A percentile compares a stretch with the other conserved stretches of the same genome.
phyloP scores from a whole-genome alignment of 1,140 invertebrate species.

The Drosophila truncata region DNA sequence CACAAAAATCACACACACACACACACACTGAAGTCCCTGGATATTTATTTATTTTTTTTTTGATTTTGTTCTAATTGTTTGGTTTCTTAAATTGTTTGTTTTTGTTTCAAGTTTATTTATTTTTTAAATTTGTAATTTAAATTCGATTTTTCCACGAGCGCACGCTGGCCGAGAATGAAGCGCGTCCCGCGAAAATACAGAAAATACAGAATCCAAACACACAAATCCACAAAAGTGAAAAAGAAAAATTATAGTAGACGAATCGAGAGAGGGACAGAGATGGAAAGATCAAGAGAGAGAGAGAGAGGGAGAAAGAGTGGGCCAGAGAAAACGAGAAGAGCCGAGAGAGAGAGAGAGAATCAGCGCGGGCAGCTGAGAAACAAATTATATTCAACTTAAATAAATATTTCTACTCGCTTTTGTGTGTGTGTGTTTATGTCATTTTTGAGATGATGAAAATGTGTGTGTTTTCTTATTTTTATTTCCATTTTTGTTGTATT shows the following conservation, averaged over 20 bases:
- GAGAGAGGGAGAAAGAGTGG: neutral
- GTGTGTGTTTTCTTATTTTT: conserved; percentile 32
- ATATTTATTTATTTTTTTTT: neutral
- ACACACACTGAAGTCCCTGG: neutral
- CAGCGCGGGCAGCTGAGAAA: conserved; percentile 49
- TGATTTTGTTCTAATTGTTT: conserved; percentile 3
- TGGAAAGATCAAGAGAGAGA: too few species aligned
- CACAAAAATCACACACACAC: neutral
- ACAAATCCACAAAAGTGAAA: conserved; percentile 50
- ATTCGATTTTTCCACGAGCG: conserved; percentile 75
- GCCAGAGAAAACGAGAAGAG: conserved; percentile 38
- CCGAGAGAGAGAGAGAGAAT: conserved; percentile 3
- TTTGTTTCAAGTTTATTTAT: conserved; percentile 10
- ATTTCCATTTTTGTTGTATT: conserved; percentile 3
- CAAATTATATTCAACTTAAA: conserved; percentile 82
- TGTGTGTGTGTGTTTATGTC: conserved; percentile 61
- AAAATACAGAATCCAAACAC: conserved; percentile 67
- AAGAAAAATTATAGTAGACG: conserved; percentile 71
- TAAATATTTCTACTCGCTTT: conserved; percentile 29
- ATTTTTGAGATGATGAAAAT: conserved; percentile 44
- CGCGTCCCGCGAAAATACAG: conserved; percentile 78
- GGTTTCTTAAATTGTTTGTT: neutral
- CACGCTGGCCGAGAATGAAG: conserved; percentile 72
- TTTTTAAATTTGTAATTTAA: conserved; percentile 6
- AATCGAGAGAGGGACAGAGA: conserved; percentile 23